Base-by-base conservation (phyloP, 1,140 invertebrate genomes). In the Proctacanthus coquilletti region DNA sequence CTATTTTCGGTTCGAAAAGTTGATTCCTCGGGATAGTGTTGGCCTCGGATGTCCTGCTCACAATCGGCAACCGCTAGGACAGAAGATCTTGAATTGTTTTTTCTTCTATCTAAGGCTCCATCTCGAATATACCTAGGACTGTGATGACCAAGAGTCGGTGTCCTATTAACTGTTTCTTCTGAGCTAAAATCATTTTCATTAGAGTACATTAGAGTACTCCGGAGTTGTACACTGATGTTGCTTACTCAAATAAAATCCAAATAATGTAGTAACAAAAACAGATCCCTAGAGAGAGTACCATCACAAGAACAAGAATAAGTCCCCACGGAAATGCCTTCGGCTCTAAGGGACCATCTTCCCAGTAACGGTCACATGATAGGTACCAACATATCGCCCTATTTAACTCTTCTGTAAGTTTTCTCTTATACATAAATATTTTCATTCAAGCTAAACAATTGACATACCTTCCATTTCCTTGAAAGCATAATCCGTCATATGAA, bases 331-430 rank as follows among this genome's bases (percentile, higher is more conserved):
- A 85, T 41, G 74, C 75, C 42, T 77, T 67, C 15, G 76, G 70
- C 46, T 80, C 75, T 36, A 75, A 68, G 42, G 75, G 75, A 4
- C 79, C 74, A 54, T 86, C 82, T 56, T 86, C 81, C 83, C 84
- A 89, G 61, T 88, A 93, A 33, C 80, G 75, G 53, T 89, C 83
- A 57, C 88, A 93, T 39, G 84, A 87, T 44, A 92, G 64, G 60
- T 87, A 91, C 75, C 84, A 89, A 56, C 87, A 93, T 34, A 91
- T 75, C 8, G 80, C 82, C 48, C 80, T 73, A 53, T 87, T 82
- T 55, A 91, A 69, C 51, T 87, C 81, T 51, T 82, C 85, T 88
- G 50, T 25, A 66, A 56, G 18, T 13, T 23, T 18, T 21, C 25
- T 29, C 15, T 23, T 36, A 6, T 9, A 4, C 1, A 8, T 8